Base-by-base conservation (phyloP, 2,797 vertebrate genomes). In the Brachyrhaphis roseni region DNA sequence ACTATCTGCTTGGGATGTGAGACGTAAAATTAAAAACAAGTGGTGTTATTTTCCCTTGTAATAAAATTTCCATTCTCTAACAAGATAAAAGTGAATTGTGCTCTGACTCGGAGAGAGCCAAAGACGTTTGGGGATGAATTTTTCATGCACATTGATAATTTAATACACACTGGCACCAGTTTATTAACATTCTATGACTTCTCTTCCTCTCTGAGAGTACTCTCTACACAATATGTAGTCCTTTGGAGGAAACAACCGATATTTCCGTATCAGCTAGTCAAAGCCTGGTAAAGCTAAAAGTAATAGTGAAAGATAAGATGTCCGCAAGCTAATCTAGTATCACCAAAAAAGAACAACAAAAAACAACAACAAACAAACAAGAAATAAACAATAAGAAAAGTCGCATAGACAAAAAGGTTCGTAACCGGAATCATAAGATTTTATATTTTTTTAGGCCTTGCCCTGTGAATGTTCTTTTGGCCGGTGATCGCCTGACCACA, bases 91-190 rank as follows among this genome's bases (percentile, higher is more conserved):
- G 93, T 92, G 93, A 95, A 94, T 93, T 93, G 92, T 88, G 87
- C 87, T 90, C 88, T 76, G 83, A 92, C 92, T 94, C 89, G 84
- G 87, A 92, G 90, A 93, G 91, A 94, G 92, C 93, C 93, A 95
- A 95, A 95, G 94, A 90, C 90, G 75, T 93, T 93, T 91, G 82
- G 82, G 86, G 90, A 95, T 95, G 80, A 94, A 94, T 96, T 95
- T 95, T 95, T 95, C 93, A 95, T 94, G 94, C 92, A 89, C 93
- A 94, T 94, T 92, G 94, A 95, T 95, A 94, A 96, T 96, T 96
- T 93, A 96, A 95, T 95, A 94, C 92, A 89, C 92, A 89, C 91
- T 88, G 91, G 87, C 88, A 89, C 86, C 90, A 90, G 93, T 95
- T 95, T 94, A 95, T 95, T 95, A 94, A 95, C 93, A 95, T 95